phyloP scores from a whole-genome alignment of 2,797 vertebrate species.

The Tolypeutes matacus region DNA sequence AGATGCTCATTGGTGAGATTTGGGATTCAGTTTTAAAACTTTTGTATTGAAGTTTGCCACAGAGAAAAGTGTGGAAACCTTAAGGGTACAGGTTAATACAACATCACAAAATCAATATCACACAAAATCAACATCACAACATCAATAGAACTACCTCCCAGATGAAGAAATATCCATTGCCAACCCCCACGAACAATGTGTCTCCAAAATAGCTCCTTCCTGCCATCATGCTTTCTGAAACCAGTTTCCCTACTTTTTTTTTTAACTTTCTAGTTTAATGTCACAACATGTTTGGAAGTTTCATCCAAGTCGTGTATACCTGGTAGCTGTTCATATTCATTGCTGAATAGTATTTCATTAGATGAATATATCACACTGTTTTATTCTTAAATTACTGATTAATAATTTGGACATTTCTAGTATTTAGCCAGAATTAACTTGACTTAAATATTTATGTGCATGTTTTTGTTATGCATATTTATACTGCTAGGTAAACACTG shows the following conservation, averaged over 20 bases:
- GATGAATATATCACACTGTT: not conserved
- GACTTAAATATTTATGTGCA: not conserved
- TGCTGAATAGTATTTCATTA: not conserved
- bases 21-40: not conserved
- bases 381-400: not conserved
- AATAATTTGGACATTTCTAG: not conserved
- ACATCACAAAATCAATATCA: not conserved
- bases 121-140: not conserved
- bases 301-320: not conserved
- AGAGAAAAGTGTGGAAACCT: not conserved
- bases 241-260: not conserved
- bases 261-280: not conserved
- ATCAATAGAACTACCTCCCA: not conserved
- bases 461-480: not conserved
- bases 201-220: not conserved
- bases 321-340: not conserved
- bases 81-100: not conserved
- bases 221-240: not conserved
- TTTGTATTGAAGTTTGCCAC: conserved; percentile 28
- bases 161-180: not conserved
- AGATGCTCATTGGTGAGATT: not conserved
- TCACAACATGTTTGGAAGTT: not conserved
- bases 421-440: not conserved
- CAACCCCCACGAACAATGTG: not conserved
- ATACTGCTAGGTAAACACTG: not conserved